phyloP scores from a whole-genome alignment of 2,888 invertebrate genomes.

The Piscicola geometra region DNA sequence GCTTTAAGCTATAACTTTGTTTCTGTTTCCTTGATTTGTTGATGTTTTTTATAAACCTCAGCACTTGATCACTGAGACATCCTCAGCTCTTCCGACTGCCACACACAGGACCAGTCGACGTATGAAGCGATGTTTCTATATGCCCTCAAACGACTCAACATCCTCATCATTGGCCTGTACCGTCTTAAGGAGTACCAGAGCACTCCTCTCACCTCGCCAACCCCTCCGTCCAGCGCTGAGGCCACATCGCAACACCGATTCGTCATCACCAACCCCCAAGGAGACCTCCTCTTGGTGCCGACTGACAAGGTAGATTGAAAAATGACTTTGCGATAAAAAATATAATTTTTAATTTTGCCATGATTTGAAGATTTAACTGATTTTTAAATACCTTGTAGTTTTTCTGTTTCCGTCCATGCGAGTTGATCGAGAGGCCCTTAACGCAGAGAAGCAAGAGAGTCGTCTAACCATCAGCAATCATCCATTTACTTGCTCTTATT shows the following conservation, averaged over 20 bases:
- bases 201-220: neutral
- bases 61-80: no score
- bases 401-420: conserved; percentile 32
- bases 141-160: conserved; percentile 91
- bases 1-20: neutral
- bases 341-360: no score
- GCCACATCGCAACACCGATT: conserved; percentile 74
- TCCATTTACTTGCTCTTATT: neutral
- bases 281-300: conserved; percentile 90
- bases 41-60: neutral
- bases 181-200: conserved; percentile 40
- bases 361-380: no score
- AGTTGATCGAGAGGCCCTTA: conserved; percentile 17
- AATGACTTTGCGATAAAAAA: no score
- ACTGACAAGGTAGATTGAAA: conserved; percentile 99
- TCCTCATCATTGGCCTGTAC: conserved; percentile 66
- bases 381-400: conserved; percentile 16
- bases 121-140: conserved; percentile 96
- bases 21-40: conserved; percentile 1
- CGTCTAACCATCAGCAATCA: neutral
- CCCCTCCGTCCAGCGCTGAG: neutral
- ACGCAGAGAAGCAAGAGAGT: neutral
- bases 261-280: conserved; percentile 99
- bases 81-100: no score
- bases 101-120: conserved; percentile 81